Base-by-base conservation (phyloP, 2,888 invertebrate genomes). In the Dioctria rufipes region DNA sequence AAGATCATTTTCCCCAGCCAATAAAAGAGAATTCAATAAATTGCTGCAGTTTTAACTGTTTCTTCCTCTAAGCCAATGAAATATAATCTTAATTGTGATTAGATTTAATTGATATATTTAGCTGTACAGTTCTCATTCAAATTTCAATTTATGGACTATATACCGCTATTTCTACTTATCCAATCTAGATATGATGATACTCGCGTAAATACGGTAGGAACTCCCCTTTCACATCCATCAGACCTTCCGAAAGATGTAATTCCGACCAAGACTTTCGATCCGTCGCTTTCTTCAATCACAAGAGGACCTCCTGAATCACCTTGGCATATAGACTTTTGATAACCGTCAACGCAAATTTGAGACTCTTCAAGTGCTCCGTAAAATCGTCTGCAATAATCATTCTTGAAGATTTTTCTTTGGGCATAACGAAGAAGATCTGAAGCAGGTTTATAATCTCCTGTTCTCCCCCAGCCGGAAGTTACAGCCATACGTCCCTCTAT, bases 331-430 rank as follows among this genome's bases (percentile, higher is more conserved):
- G 86, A 86, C 80, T 83, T 85, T 4, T 86, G 85, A 8, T 83
- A 83, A 43, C 86, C 87, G 54, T 84, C 83, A 5, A 86, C 84
- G 81, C 89, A 89, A n/a, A 89, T 84, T 60, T 88, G 78, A 8
- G 78, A 25, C 2, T 13, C 3, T 9, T 9, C 25, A 5, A 86
- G 85, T 71, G 86, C 1, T n/a, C 77, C 60, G 3, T 39, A 77
- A 40, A 61, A 42, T 43, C 3, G n/a, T 37, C n/a, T 4, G 46
- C 77, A 77, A 11, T 5, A n/a, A 37, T 25, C 9, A 6, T 43
- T 46, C 6, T 43, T 42, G 8, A 61, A 2, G 5, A 61, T 46
- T 9, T 77, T 77, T 5, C 60, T 42, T 5, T 61, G 11, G 43
- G 25, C 37, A 61, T 9, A 77, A 5, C 73, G 78, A 25, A 82